These are phyloP conservation scores for Stenurella melanura DNA, from an alignment of 2,888 invertebrate species.

Conservation along the genomic window DNA sequence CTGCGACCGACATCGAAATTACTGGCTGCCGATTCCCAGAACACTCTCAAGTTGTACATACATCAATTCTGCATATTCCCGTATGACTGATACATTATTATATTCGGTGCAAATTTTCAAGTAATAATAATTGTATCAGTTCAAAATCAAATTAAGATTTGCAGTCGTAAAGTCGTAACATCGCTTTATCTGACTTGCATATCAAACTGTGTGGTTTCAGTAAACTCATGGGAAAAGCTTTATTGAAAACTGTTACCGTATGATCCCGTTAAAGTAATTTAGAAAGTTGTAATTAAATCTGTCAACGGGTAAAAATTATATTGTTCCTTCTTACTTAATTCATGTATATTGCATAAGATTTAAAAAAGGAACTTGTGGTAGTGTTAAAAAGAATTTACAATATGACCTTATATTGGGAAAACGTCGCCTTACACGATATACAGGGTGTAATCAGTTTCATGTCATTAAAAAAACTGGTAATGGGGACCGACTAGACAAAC, in stretches of 20 bases:
- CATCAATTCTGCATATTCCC: constrained; percentile 36
- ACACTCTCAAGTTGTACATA: constrained; percentile 17
- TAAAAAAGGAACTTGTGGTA: too few species aligned
- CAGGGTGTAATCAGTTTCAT: too few species aligned
- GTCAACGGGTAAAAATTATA: too few species aligned
- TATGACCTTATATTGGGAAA: too few species aligned
- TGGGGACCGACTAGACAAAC: too few species aligned
- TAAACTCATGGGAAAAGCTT: neutral
- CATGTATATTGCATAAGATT: too few species aligned
- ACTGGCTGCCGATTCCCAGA: constrained; percentile 32
- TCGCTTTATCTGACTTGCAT: neutral
- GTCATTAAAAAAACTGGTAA: too few species aligned
- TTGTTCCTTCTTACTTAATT: too few species aligned
- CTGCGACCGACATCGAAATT: constrained; percentile 47
- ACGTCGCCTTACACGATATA: too few species aligned
- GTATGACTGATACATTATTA: constrained; percentile 13
- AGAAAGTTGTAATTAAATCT: too few species aligned
- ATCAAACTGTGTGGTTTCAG: constrained; percentile 11
- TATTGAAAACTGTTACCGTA: neutral
- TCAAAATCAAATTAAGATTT: constrained; percentile 22
- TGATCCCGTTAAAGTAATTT: neutral
- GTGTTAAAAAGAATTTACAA: too few species aligned
- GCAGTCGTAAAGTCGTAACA: constrained; percentile 3
- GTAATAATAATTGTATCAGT: constrained; percentile 29
- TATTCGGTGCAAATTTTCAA: neutral